Conservation (phyloP, 2,888 invertebrate genomes). For the Nebria brevicollis region DNA sequence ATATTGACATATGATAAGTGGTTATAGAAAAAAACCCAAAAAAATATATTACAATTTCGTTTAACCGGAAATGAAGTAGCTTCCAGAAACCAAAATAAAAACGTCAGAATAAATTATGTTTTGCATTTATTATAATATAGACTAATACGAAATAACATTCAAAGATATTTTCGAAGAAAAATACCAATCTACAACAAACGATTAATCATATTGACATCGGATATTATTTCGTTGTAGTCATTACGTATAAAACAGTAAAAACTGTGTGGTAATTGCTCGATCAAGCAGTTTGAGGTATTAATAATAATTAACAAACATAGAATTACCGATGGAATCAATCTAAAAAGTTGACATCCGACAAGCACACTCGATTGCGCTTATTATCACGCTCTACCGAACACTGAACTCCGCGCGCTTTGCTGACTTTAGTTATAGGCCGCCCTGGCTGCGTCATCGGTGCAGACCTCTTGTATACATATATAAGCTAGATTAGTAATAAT, state of each 20-base stretch:
- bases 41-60: not conserved
- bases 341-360: constrained; percentile 17
- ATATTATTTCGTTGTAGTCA: not conserved
- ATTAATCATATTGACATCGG: not conserved
- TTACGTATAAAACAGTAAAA: not conserved
- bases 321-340: constrained; percentile 12
- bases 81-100: not conserved
- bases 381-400: constrained; percentile 16
- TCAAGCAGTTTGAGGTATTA: constrained; percentile 6
- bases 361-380: constrained; percentile 17
- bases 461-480: not conserved
- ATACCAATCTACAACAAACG: not conserved
- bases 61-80: not conserved
- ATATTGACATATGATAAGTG: not conserved
- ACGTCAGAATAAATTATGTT: not conserved
- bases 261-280: not conserved
- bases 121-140: not conserved
- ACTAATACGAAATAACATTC: not conserved
- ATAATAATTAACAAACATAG: constrained; percentile 17
- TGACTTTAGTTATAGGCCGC: not conserved
- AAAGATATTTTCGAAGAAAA: no score
- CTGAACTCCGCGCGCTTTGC: constrained; percentile 11
- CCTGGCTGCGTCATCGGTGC: not conserved
- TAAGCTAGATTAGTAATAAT: not conserved
- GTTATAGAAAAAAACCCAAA: not conserved